phyloP scores from a whole-genome alignment of 2,888 invertebrate genomes.

The Clitarchus hookeri region DNA sequence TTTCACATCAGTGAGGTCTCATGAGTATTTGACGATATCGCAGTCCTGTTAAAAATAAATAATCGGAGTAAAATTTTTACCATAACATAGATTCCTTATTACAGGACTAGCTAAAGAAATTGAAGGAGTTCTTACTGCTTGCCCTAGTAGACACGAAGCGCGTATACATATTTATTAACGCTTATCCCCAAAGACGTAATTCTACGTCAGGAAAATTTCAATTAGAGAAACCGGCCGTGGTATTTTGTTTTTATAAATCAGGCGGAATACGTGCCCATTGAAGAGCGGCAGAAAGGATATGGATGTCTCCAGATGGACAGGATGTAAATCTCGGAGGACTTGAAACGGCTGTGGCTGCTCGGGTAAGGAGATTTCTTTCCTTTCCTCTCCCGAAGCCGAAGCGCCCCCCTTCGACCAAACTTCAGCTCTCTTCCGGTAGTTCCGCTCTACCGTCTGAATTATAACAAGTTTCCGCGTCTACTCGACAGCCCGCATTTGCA shows the following conservation, averaged over 20 bases:
- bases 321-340: neutral
- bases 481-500: slow-evolving; percentile 6
- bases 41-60: too few relatives aligned
- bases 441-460: neutral
- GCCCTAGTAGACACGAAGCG: too few relatives aligned
- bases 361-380: neutral
- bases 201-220: neutral
- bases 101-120: too few relatives aligned
- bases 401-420: neutral
- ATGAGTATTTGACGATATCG: too few relatives aligned
- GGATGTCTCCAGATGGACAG: neutral
- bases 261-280: neutral
- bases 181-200: neutral
- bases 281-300: neutral
- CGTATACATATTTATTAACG: neutral
- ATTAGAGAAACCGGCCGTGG: neutral
- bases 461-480: slow-evolving; percentile 14
- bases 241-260: neutral
- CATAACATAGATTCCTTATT: too few relatives aligned
- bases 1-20: too few relatives aligned
- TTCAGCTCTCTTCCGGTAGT: slow-evolving; percentile 6
- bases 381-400: neutral
- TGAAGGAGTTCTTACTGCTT: too few relatives aligned
- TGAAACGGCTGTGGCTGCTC: neutral
- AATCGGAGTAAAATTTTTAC: too few relatives aligned